A percentile compares a stretch with the other conserved stretches of the same genome.
phyloP scores from a whole-genome alignment of 1,140 invertebrate species.

The Micrasema longulum region DNA sequence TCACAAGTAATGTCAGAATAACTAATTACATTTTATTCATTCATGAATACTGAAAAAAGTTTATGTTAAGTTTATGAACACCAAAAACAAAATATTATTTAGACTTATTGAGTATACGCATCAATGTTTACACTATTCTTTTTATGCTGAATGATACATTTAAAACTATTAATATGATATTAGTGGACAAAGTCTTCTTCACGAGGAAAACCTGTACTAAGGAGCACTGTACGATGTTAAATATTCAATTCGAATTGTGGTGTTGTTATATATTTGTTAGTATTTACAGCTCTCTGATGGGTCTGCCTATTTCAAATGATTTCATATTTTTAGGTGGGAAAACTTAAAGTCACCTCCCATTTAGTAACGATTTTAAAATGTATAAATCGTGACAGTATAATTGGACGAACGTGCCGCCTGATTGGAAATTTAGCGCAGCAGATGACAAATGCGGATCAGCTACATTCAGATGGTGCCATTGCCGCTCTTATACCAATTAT shows the following conservation, averaged over 20 bases:
- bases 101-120: no score
- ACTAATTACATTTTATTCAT: no score
- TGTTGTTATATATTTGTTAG: neutral
- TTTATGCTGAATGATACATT: no score
- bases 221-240: neutral
- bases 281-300: neutral
- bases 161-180: no score
- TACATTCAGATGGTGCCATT: slow-evolving; percentile 64
- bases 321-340: slow-evolving; percentile 66
- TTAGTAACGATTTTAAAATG: slow-evolving; percentile 64
- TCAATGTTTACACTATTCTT: no score
- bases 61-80: no score
- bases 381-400: slow-evolving; percentile 63
- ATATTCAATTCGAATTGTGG: neutral
- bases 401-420: slow-evolving; percentile 64
- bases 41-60: no score
- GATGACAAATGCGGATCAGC: slow-evolving; percentile 60
- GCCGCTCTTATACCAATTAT: slow-evolving; percentile 61
- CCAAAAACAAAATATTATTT: no score
- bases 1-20: no score
- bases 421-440: slow-evolving; percentile 65
- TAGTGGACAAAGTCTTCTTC: no score
- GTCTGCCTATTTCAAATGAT: no score
- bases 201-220: no score
- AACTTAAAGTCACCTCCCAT: slow-evolving; percentile 60